Base-by-base conservation (phyloP, 2,113 vertebrate genomes). In the Syrrhaptes paradoxus region DNA sequence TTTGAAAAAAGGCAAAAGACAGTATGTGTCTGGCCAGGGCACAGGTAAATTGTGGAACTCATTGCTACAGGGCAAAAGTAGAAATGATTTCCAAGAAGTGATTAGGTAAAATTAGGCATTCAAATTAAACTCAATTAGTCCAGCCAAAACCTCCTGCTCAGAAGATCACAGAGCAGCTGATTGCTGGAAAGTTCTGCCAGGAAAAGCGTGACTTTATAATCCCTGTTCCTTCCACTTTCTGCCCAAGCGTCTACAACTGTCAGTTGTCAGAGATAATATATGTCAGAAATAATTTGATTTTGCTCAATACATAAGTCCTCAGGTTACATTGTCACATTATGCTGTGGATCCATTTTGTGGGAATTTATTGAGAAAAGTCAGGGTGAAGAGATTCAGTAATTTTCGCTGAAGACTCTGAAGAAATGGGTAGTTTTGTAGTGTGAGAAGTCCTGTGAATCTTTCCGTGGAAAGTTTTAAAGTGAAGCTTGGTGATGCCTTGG, bases 221-320 rank as follows among this genome's bases (percentile, higher is more conserved):
- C 85, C 90, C 78, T 59, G 17, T 86, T 93, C 54, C 83, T 94
- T 76, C 48, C 66, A 48, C 80, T 61, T 77, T 45, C 91, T 91
- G 68, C 84, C 83, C 93, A 89, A 78, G 74, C 90, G 45, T 78
- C 77, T 85, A 15, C 66, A 59, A 74, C 57, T 82, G 73, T 67
- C 95, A 85, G 48, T 95, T 85, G 92, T 93, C 93, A 95, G 66
- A 79, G 81, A 34, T 89, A 93, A 94, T 91, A 10, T 15, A 26
- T 75, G 81, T 97, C 93, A 94, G 87, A 78, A 94, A 89, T 93
- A 82, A 93, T 94, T 91, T 85, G 85, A 63, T 82, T 87, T 94
- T 87, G 65, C 81, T 85, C 66, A 13, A 1, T 59, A 31, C 62
- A 1, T 17, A 63, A 79, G 62, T 89, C 87, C 74, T 87, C 24